phyloP scores from a whole-genome alignment of 2,113 vertebrate species.

The Corythoichthys haematopterus region DNA sequence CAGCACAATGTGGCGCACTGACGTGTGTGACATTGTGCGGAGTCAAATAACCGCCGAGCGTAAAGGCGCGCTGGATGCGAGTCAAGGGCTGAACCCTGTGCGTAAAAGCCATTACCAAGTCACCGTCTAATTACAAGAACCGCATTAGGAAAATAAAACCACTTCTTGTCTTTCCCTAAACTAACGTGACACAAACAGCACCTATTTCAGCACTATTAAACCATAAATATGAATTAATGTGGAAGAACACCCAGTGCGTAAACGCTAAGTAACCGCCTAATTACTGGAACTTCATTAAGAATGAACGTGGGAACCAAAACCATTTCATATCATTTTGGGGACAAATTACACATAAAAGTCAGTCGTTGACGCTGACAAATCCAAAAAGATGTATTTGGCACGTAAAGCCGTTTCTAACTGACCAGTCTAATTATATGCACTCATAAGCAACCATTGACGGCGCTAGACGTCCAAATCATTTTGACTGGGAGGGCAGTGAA shows the following conservation, averaged over 20 bases:
- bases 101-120: conserved; percentile 35
- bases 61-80: conserved; percentile 45
- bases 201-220: too few relatives aligned
- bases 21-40: conserved; percentile 46
- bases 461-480: too few relatives aligned
- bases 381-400: not conserved
- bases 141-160: not conserved
- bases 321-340: not conserved
- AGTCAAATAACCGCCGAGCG: conserved; percentile 64
- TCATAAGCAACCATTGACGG: not conserved
- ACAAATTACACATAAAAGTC: not conserved
- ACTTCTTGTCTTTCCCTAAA: not conserved
- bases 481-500: too few relatives aligned
- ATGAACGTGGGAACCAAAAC: not conserved
- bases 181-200: too few relatives aligned
- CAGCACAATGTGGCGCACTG: conserved; percentile 44
- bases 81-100: conserved; percentile 28
- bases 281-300: not conserved
- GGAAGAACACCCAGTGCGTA: too few relatives aligned
- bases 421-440: not conserved
- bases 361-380: not conserved
- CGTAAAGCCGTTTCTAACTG: not conserved
- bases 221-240: too few relatives aligned
- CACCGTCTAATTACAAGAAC: not conserved
- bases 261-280: not conserved